Percentiles rank a stretch among this genome's conserved stretches.
These are phyloP conservation scores for Acanthornis magna DNA, from an alignment of 2,797 vertebrate genomes.

Conservation along the genomic window DNA sequence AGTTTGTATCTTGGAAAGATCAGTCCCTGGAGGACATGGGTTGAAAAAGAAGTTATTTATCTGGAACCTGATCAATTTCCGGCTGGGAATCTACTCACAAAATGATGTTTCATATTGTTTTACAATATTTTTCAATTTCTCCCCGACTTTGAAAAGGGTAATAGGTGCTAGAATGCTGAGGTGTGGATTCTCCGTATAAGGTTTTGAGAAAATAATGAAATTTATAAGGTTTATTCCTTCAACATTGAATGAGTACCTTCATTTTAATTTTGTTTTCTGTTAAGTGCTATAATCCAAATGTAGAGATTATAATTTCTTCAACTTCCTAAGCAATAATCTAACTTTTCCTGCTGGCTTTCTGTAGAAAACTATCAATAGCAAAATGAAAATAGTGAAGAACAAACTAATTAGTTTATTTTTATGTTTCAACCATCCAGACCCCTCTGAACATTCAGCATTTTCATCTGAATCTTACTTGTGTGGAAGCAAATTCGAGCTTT, in stretches of 20 bases:
- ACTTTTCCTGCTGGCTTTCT: not conserved
- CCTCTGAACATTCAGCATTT: not conserved
- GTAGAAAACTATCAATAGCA: not conserved
- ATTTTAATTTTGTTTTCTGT: not conserved
- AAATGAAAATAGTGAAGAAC: not conserved
- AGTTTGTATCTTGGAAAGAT: not conserved
- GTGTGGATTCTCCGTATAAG: not conserved
- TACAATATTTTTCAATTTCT: not conserved
- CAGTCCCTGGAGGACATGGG: not conserved
- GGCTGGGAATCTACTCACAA: not conserved
- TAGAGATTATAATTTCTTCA: not conserved
- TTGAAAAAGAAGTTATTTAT: not conserved
- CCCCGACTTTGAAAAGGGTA: not conserved
- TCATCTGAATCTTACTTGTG: constrained; percentile 79
- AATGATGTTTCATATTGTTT: not conserved
- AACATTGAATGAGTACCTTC: not conserved
- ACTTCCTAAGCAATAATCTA: not conserved
- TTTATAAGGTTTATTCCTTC: not conserved
- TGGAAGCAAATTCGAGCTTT: constrained; percentile 91
- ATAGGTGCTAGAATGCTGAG: not conserved
- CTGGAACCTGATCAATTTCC: not conserved
- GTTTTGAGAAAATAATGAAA: not conserved
- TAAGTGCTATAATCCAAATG: not conserved
- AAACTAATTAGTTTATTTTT: not conserved
- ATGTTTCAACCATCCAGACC: not conserved